Conservation (phyloP, 2,113 vertebrate species). For the Laticauda colubrina region DNA sequence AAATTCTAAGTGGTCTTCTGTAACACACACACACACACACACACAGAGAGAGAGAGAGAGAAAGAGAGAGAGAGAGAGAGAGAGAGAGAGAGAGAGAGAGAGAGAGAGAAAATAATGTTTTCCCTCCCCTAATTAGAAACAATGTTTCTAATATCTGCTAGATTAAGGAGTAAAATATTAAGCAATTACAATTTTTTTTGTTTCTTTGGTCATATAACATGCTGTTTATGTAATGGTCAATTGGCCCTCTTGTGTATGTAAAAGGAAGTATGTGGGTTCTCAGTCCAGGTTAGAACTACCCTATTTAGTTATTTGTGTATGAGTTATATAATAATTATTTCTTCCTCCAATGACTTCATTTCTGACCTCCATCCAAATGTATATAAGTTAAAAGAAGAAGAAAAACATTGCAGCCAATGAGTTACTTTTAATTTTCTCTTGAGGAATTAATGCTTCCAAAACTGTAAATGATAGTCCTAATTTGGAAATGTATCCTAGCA, state of each 20-base stretch:
- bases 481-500: neutral
- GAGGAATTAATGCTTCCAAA: neutral
- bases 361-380: neutral
- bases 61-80: too few species aligned
- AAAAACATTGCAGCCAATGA: neutral
- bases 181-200: neutral
- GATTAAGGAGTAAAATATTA: neutral
- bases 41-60: neutral
- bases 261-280: neutral
- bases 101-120: too few species aligned
- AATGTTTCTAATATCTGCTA: neutral
- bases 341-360: neutral
- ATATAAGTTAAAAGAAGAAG: neutral
- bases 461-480: neutral
- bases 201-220: neutral
- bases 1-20: neutral
- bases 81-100: too few species aligned
- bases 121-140: too few species aligned
- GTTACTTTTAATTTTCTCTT: neutral
- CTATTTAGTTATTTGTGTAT: neutral
- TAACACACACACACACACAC: neutral
- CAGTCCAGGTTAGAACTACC: neutral
- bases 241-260: neutral
- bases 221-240: neutral
- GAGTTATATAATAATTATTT: neutral